Conservation (phyloP, 2,888 invertebrate species). For the Parelbella ahira region DNA sequence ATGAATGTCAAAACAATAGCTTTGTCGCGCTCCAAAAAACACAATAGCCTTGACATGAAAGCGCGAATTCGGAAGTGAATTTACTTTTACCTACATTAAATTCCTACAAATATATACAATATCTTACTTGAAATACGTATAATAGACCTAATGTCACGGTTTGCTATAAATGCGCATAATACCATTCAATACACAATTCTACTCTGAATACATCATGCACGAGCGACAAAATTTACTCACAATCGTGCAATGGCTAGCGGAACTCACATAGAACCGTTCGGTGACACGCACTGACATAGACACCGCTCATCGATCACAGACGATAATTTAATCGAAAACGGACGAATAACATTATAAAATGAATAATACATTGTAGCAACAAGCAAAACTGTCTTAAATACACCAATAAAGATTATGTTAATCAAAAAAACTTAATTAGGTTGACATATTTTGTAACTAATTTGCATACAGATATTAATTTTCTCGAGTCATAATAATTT, state of each 20-base stretch:
- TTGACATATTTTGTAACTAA: no score
- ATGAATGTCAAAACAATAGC: slow-evolving; percentile 3
- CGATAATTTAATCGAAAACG: slow-evolving; percentile 34
- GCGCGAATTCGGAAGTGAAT: neutral
- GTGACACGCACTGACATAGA: slow-evolving; percentile 41
- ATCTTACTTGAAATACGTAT: no score
- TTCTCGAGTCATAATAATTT: no score
- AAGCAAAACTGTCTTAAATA: no score
- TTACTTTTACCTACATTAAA: slow-evolving; percentile 1
- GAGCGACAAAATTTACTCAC: slow-evolving; percentile 43
- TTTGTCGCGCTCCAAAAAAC: slow-evolving; percentile 4
- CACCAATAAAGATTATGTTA: no score
- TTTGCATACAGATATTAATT: no score
- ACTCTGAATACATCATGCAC: slow-evolving; percentile 41
- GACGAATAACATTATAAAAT: no score
- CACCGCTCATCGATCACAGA: slow-evolving; percentile 52
- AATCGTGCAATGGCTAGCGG: slow-evolving; percentile 39
- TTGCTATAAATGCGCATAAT: slow-evolving; percentile 1
- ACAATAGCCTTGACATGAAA: slow-evolving; percentile 2
- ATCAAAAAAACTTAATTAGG: no score
- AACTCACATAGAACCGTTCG: slow-evolving; percentile 40
- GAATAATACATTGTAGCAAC: no score
- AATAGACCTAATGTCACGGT: slow-evolving; percentile 1
- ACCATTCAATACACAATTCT: slow-evolving; percentile 26
- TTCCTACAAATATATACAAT: neutral